phyloP scores from a whole-genome alignment of 30 jellyfish, hydroid and myxozoan genomes.

The Hydra vulgaris region DNA sequence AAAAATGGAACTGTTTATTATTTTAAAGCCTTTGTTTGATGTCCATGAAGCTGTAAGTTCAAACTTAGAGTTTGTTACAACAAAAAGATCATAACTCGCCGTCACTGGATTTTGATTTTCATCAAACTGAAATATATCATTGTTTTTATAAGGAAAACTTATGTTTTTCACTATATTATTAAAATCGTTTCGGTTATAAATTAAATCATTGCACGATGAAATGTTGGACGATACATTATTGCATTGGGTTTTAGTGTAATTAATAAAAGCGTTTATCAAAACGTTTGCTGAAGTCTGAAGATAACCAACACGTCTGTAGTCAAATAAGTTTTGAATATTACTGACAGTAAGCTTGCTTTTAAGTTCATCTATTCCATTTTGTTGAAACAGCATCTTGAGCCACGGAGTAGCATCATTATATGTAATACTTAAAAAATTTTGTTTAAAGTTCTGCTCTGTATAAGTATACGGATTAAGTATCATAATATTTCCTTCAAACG shows the following conservation, averaged over 20 bases:
- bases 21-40: background rate
- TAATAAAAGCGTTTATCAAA: slow-evolving; percentile 1
- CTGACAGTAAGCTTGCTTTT: background rate
- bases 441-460: background rate
- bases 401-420: slow-evolving; percentile 3
- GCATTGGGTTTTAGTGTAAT: background rate
- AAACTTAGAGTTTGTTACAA: background rate
- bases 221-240: background rate
- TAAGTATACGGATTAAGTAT: background rate
- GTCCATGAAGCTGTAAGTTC: background rate
- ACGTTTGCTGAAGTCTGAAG: slow-evolving; percentile 15
- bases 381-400: background rate
- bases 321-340: background rate
- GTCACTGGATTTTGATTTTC: background rate
- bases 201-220: slow-evolving; percentile 3
- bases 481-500: slow-evolving; percentile 7
- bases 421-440: background rate
- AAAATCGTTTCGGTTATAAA: background rate
- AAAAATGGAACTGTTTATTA: background rate
- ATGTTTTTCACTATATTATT: background rate
- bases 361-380: background rate
- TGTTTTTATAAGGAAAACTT: background rate
- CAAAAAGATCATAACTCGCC: slow-evolving; percentile 13
- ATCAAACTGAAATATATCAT: slow-evolving; percentile 2
- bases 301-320: slow-evolving; percentile 19